A percentile compares a stretch with the other conserved stretches of the same genome.
phyloP scores from a whole-genome alignment of 2,113 vertebrate species.

The Lutjanus erythropterus region DNA sequence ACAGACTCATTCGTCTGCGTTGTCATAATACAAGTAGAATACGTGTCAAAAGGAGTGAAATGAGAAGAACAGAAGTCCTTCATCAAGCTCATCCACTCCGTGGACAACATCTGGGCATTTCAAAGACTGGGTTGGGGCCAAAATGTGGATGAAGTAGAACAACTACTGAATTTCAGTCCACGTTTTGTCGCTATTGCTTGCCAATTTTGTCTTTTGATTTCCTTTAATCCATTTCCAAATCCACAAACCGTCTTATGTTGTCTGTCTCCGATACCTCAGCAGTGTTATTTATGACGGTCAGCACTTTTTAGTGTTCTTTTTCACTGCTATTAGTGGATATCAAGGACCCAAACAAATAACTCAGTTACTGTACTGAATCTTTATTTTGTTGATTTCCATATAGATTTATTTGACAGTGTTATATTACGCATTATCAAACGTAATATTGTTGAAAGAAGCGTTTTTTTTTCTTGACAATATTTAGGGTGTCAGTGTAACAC shows the following conservation, averaged over 20 bases:
- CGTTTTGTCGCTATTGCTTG: background rate
- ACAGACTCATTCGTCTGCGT: background rate
- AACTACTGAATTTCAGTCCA: background rate
- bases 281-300: conserved; percentile 29
- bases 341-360: conserved; percentile 14
- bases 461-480: conserved; percentile 11
- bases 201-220: background rate
- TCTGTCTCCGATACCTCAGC: conserved; percentile 32
- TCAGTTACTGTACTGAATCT: conserved; percentile 1
- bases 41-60: background rate
- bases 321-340: background rate
- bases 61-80: conserved; percentile 1
- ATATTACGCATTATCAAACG: conserved; percentile 24
- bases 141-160: background rate
- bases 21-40: background rate
- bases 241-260: background rate
- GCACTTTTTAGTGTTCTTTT: background rate
- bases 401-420: conserved; percentile 12
- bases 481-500: background rate
- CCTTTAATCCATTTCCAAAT: conserved; percentile 14
- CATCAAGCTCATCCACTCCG: background rate
- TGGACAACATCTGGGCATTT: conserved; percentile 20
- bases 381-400: conserved; percentile 11
- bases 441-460: background rate
- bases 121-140: background rate